Conservation (phyloP, 1,140 invertebrate species). For the Amyelois transitella region DNA sequence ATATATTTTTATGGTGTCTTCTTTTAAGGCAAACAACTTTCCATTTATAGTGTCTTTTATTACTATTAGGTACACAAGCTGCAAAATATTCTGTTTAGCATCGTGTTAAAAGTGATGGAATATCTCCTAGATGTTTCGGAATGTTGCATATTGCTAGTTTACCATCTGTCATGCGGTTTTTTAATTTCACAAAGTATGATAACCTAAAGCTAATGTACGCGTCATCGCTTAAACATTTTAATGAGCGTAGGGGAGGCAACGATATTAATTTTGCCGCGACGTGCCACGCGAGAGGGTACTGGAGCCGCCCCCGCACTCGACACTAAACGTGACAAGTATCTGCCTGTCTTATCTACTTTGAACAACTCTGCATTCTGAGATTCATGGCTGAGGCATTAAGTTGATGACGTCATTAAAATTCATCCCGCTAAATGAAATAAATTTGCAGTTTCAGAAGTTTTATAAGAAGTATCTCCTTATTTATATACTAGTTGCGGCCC, state of each 20-base stretch:
- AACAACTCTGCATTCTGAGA: conserved; percentile 2
- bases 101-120: neutral
- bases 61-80: too few species aligned
- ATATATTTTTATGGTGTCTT: neutral
- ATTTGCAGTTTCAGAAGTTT: neutral
- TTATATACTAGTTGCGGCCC: too few species aligned
- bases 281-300: conserved; percentile 25
- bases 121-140: neutral
- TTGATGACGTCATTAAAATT: neutral
- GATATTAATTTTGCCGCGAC: conserved; percentile 33
- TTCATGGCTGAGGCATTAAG: neutral
- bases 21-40: neutral
- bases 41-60: too few species aligned
- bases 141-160: neutral
- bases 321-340: conserved; percentile 13
- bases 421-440: neutral
- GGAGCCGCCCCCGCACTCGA: conserved; percentile 6
- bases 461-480: too few species aligned
- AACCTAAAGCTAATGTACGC: conserved; percentile 9
- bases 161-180: neutral
- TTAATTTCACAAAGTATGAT: conserved; percentile 6
- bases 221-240: conserved; percentile 27
- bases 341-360: conserved; percentile 23
- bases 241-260: conserved; percentile 19
- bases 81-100: too few species aligned